A percentile compares a stretch with the other conserved stretches of the same genome.
Evolutionary conservation across 2,113 vertebrate species (phyloP).

Genomic region (Microcebus ravelobensis): DNA sequence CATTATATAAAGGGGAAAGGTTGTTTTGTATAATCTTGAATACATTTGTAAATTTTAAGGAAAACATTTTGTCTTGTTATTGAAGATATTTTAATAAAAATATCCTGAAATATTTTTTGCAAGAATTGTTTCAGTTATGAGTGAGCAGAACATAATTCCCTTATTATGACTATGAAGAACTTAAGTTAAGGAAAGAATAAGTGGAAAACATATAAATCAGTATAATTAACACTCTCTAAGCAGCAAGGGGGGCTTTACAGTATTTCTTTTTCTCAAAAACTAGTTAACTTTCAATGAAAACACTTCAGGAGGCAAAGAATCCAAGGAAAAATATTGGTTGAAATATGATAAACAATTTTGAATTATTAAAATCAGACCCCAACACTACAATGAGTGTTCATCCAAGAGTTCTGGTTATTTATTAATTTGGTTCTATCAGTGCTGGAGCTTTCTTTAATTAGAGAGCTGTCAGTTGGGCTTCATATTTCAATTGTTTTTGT

Average conservation of each 20-base stretch:
- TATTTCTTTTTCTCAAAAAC: constrained; percentile 31
- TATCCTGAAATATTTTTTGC: neutral
- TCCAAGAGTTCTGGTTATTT: neutral
- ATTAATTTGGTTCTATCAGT: neutral
- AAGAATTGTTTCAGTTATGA: constrained; percentile 20
- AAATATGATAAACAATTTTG: constrained; percentile 11
- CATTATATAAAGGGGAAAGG: neutral
- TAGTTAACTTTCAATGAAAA: constrained; percentile 52
- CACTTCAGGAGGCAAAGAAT: constrained; percentile 22
- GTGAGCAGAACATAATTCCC: neutral
- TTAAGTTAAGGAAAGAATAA: constrained; percentile 2
- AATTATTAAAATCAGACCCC: constrained; percentile 27
- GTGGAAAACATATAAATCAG: constrained; percentile 5
- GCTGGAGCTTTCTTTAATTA: neutral
- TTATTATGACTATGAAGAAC: constrained; percentile 15
- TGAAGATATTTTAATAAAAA: constrained; percentile 48
- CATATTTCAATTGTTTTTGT: neutral
- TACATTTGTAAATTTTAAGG: constrained; percentile 50
- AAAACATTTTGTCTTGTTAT: constrained; percentile 50
- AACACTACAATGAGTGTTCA: neutral
- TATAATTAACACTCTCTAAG: constrained; percentile 11
- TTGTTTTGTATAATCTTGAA: constrained; percentile 36
- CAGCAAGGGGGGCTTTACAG: neutral
- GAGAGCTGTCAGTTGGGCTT: neutral
- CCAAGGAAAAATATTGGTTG: neutral